A percentile compares a stretch with the other conserved stretches of the same genome.
These are phyloP conservation scores for Lucilia sericata DNA, from an alignment of 1,140 invertebrate genomes.

Conservation along the genomic window DNA sequence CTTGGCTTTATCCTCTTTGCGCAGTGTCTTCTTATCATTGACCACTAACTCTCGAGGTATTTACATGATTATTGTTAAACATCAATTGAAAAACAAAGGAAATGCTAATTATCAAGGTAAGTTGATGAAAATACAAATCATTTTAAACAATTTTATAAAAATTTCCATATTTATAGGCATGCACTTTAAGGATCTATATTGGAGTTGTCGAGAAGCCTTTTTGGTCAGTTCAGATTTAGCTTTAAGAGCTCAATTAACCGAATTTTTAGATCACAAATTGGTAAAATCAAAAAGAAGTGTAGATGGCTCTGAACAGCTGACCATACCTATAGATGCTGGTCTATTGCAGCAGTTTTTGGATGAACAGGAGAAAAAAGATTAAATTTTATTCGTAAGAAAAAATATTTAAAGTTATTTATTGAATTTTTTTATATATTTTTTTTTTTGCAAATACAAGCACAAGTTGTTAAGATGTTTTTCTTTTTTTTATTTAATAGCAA, in stretches of 20 bases:
- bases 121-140: constrained; percentile 19
- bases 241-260: constrained; percentile 87
- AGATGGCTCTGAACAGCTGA: constrained; percentile 84
- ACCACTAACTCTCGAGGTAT: constrained; percentile 89
- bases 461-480: too few species aligned
- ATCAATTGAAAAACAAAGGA: constrained; percentile 82
- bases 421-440: not conserved
- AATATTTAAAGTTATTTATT: constrained; percentile 21
- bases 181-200: constrained; percentile 88
- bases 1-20: constrained; percentile 85
- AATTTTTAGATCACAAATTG: constrained; percentile 94
- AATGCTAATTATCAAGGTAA: constrained; percentile 80
- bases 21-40: constrained; percentile 89
- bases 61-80: constrained; percentile 83
- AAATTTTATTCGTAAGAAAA: not conserved
- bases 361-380: constrained; percentile 62
- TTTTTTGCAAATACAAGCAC: too few species aligned
- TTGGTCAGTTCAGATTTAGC: constrained; percentile 91
- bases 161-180: constrained; percentile 75
- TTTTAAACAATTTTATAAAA: not conserved
- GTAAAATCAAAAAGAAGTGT: constrained; percentile 81
- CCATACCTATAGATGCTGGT: constrained; percentile 81
- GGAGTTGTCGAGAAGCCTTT: constrained; percentile 85
- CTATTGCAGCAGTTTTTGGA: constrained; percentile 84
- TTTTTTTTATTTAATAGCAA: too few species aligned